Evolutionary conservation across 1,140 invertebrate genomes (phyloP).

Genomic region (Sipha flava): DNA sequence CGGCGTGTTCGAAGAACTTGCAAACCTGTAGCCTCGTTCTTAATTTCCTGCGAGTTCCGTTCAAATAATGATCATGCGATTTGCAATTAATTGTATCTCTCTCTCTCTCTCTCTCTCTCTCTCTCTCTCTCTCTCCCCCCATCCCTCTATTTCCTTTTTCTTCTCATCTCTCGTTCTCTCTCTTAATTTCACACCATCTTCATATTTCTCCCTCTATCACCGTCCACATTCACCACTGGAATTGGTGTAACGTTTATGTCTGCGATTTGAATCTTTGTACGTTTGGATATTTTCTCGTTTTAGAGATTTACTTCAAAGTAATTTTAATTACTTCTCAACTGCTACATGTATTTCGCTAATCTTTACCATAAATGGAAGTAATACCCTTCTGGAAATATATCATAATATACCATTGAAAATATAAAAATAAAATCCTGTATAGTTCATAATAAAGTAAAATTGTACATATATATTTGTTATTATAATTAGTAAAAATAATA

Average conservation of each 20-base stretch:
- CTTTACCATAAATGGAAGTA: neutral
- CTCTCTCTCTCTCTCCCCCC: slow-evolving; percentile 30
- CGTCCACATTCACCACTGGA: no score
- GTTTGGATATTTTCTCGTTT: neutral
- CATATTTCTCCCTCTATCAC: no score
- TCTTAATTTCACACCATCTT: no score
- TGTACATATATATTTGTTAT: no score
- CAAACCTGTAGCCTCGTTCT: neutral
- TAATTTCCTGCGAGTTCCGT: slow-evolving; percentile 13
- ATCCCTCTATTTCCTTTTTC: no score
- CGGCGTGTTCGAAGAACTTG: neutral
- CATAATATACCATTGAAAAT: neutral
- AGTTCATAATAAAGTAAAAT: no score
- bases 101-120: slow-evolving; percentile 35
- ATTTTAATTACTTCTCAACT: slow-evolving; percentile 3
- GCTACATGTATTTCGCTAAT: neutral
- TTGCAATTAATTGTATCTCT: slow-evolving; percentile 17
- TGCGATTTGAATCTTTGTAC: neutral
- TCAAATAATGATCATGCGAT: slow-evolving; percentile 20
- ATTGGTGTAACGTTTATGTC: neutral
- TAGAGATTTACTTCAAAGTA: neutral
- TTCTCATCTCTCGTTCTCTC: no score
- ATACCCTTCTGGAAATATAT: neutral
- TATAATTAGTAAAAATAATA: no score
- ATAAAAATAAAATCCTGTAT: no score